Evolutionary conservation across 2,797 vertebrate genomes (phyloP), one percentile per base, ranked within the genome.

Genomic region (Xyrichtys novacula): DNA sequence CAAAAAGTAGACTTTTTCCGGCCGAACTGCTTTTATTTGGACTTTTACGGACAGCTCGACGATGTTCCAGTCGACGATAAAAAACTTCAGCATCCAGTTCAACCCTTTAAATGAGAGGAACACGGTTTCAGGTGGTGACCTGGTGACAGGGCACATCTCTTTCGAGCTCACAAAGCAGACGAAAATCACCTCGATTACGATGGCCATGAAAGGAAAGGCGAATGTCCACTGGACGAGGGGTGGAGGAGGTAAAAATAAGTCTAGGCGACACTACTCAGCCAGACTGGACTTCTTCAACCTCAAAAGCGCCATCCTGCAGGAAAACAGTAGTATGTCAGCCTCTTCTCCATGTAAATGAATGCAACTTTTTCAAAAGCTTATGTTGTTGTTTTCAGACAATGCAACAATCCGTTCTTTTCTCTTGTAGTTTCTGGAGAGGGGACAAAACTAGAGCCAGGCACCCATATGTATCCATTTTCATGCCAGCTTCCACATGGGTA

Each of bases 401-500:
- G 20, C 43, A 17, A 48, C 19, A 2, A 7, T 47, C 31, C 61
- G 11, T 65, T 6, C 62, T 44, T 12, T 1, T 17, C n/a, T 53
- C n/a, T 53, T 63, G 12, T 67, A 85, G 83, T 16, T 22, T 2
- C 5, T 7, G 38, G n/a, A 8, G 36, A 2, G 19, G 0, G 38
- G 1, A 0, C 17, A 2, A 69, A n/a, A 32, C 54, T 89, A 1
- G 71, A 20, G 20, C 62, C 81, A 7, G 89, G 91, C 11, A 82
- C 22, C 0, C 82, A 91, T 36, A 11, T 77, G 29, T 89, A 76
- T 9, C 86, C 70, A 0, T 89, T 91, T 29, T 47, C 81, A 17
- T 85, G 79, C 23, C 87, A 86, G 50, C 5, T 92, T 1, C 90
- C 89, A 0, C 63, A 58, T 0, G 89, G 89, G 80, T 92, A 59